Percentiles rank a stretch among this genome's conserved stretches.
These are phyloP conservation scores for Sphenodon punctatus DNA, from an alignment of 2,797 vertebrate species.

Conservation along the genomic window DNA sequence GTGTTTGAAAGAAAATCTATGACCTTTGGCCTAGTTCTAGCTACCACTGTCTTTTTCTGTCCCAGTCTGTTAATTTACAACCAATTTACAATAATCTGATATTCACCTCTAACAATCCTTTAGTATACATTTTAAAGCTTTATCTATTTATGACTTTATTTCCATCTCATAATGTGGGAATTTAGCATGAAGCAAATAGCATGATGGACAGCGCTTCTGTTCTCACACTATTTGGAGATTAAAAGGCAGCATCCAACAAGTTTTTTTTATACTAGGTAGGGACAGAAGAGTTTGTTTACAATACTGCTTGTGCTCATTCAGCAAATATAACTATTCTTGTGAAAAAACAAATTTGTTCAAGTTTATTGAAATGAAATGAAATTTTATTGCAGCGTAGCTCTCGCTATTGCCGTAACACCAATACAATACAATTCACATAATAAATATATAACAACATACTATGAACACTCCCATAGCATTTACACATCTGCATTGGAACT, in stretches of 20 bases:
- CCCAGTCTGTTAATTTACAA: too few species aligned
- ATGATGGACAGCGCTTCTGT: background rate
- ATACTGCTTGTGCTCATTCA: background rate
- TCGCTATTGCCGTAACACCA: too few species aligned
- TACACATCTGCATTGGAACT: too few species aligned
- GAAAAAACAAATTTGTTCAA: background rate
- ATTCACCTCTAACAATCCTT: too few species aligned
- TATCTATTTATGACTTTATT: too few species aligned
- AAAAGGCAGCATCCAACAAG: conserved; percentile 24
- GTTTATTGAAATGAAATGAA: too few species aligned
- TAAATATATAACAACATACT: too few species aligned
- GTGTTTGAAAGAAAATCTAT: background rate
- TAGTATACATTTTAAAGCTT: too few species aligned
- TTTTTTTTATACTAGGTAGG: conserved; percentile 43
- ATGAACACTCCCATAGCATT: too few species aligned
- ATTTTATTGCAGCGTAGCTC: too few species aligned
- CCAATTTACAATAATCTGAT: too few species aligned
- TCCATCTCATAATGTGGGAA: background rate
- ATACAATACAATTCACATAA: too few species aligned
- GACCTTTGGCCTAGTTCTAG: background rate
- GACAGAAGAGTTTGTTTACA: conserved; percentile 15
- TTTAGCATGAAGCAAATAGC: background rate
- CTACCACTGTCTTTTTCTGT: background rate
- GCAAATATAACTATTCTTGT: background rate
- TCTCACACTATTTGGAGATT: conserved; percentile 49